Evolutionary conservation across 2,888 invertebrate genomes (phyloP), one percentile per base, ranked within the genome.

Genomic region (Molanna angustata): DNA sequence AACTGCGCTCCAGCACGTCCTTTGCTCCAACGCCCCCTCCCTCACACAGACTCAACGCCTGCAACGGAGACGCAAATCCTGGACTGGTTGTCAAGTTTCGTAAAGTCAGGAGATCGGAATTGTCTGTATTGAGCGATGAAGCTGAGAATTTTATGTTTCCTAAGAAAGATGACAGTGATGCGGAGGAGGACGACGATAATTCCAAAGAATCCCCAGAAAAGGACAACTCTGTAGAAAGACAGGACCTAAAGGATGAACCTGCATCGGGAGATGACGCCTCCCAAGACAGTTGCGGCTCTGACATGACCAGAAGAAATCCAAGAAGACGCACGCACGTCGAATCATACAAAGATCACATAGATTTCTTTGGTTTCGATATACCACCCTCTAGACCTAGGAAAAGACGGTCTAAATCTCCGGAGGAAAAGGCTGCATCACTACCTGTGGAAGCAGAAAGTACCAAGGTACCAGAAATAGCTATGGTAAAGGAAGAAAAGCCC

Each of bases 101-200:
- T 47, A 86, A 88, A 58, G 82, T 89, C 14, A 75, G 89, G 3
- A 80, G 82, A 44, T 85, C 88, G 0, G 89, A 90, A 67, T 65
- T 91, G 44, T 83, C 85, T 0, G 80, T 85, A 44, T 69, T 92
- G 42, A 90, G 89, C 64, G 88, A 90, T 62, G 91, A 92, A 67
- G 92, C 92, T 0, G 90, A 90, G 63, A 90, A 87, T 62, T 92
- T 92, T 65, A 85, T 92, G 82, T 92, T 92, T 65, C 86, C 90
- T 0, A 84, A 81, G 61, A 78, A 82, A 33, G 82, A 84, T 14
- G 83, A 83, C 52, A 74, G 76, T 0, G 67, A 71, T 1, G 79
- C 79, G 17, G 76, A 76, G 9, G 76, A 76, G 1, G 79, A 79
- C 3, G 66, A 69, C 13, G 72, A 78, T 39, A 74, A 74, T 2